Evolutionary conservation across 2,888 invertebrate genomes (phyloP).

Genomic region (Agrochola litura): DNA sequence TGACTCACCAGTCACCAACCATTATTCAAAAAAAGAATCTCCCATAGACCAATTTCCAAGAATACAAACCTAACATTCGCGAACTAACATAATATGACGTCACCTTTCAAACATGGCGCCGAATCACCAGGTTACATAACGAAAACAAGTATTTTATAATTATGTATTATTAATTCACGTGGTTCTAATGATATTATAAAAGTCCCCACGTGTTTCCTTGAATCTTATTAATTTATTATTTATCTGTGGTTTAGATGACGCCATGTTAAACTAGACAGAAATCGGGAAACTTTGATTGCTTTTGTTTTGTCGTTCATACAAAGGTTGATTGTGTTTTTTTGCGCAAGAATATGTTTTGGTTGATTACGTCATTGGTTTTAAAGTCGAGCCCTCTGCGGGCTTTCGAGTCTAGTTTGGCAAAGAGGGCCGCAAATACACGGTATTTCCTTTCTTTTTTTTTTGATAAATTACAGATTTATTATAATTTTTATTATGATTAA

Average conservation of each 20-base stretch:
- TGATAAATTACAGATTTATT: too few species aligned
- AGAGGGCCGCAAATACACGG: neutral
- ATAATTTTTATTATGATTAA: too few species aligned
- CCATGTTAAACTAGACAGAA: constrained; percentile 11
- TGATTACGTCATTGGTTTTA: constrained; percentile 22
- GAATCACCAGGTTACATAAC: constrained; percentile 55
- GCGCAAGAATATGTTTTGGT: neutral
- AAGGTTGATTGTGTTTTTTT: constrained; percentile 49
- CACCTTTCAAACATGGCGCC: constrained; percentile 51
- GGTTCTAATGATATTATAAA: constrained; percentile 45
- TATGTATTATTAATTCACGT: constrained; percentile 61
- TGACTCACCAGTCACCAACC: constrained; percentile 48
- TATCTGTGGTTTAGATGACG: constrained; percentile 36
- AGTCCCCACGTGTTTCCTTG: constrained; percentile 56
- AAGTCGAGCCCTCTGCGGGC: neutral
- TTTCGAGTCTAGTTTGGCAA: neutral
- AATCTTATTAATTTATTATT: constrained; percentile 29
- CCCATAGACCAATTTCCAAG: constrained; percentile 38
- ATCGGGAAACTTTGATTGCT: constrained; percentile 6
- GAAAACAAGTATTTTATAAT: constrained; percentile 53
- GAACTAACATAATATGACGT: constrained; percentile 47
- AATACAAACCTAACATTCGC: constrained; percentile 34
- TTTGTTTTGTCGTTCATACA: constrained; percentile 41
- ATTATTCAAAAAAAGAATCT: constrained; percentile 38
- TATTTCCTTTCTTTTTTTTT: too few species aligned